Conservation (phyloP, 2,797 vertebrate genomes). For the Gymnodraco acuticeps region DNA sequence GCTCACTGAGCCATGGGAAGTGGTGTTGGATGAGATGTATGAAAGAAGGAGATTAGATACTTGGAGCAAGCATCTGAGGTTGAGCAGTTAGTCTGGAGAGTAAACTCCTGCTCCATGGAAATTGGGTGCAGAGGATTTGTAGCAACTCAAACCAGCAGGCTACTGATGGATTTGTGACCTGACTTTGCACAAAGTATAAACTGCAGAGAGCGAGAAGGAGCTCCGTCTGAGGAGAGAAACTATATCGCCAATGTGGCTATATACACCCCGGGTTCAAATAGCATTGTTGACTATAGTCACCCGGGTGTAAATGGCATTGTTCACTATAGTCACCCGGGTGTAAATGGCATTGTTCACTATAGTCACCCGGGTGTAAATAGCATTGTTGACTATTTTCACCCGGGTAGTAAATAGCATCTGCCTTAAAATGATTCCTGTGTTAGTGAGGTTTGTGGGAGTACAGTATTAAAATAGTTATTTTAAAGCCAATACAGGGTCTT, state of each 20-base stretch:
- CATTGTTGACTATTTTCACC: too few species aligned
- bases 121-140: constrained; percentile 55
- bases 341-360: too few species aligned
- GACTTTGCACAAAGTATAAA: constrained; percentile 43
- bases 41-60: constrained; percentile 53
- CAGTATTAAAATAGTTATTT: not conserved
- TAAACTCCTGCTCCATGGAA: constrained; percentile 50
- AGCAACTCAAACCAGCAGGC: constrained; percentile 38
- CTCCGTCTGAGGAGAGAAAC: not conserved
- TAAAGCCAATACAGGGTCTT: not conserved
- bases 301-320: too few species aligned
- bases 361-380: too few species aligned
- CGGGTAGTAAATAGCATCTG: too few species aligned
- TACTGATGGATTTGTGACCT: constrained; percentile 51
- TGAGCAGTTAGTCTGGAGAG: constrained; percentile 57
- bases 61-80: constrained; percentile 35
- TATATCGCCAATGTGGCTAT: not conserved
- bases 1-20: constrained; percentile 52
- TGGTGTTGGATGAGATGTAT: constrained; percentile 40
- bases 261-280: too few species aligned
- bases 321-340: too few species aligned
- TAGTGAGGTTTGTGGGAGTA: not conserved
- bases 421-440: not conserved
- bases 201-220: constrained; percentile 16
- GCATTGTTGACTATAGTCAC: too few species aligned